These are phyloP conservation scores for Caretta caretta DNA, from an alignment of 2,113 vertebrate species.

Conservation along the genomic window DNA sequence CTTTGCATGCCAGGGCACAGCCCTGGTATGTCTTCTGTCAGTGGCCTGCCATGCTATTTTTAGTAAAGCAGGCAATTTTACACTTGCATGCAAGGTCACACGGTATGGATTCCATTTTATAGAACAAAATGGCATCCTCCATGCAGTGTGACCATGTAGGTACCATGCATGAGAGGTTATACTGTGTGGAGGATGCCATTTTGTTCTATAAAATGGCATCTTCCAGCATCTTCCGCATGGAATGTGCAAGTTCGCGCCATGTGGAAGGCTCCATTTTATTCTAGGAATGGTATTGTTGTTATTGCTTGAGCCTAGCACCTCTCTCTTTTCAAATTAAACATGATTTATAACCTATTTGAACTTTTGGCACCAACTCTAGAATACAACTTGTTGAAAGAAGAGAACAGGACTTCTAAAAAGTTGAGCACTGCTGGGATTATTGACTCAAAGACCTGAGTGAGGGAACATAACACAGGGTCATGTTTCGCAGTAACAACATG, in stretches of 20 bases:
- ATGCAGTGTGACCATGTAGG: background rate
- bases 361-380: conserved; percentile 45
- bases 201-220: no score
- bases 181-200: background rate
- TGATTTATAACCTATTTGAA: conserved; percentile 45
- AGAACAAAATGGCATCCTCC: background rate
- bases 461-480: conserved; percentile 59
- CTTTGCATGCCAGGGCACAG: background rate
- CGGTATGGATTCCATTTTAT: no score
- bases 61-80: background rate
- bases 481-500: conserved; percentile 67
- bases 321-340: background rate
- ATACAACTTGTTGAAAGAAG: conserved; percentile 55
- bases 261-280: background rate
- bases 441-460: conserved; percentile 59
- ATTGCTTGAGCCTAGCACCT: background rate
- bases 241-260: background rate
- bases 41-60: background rate
- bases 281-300: background rate
- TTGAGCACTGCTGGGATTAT: conserved; percentile 68
- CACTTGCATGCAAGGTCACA: background rate
- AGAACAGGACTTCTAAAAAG: conserved; percentile 56
- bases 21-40: background rate
- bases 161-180: background rate
- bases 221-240: background rate